phyloP scores from a whole-genome alignment of 2,797 vertebrate species.

The Ataeniobius toweri region DNA sequence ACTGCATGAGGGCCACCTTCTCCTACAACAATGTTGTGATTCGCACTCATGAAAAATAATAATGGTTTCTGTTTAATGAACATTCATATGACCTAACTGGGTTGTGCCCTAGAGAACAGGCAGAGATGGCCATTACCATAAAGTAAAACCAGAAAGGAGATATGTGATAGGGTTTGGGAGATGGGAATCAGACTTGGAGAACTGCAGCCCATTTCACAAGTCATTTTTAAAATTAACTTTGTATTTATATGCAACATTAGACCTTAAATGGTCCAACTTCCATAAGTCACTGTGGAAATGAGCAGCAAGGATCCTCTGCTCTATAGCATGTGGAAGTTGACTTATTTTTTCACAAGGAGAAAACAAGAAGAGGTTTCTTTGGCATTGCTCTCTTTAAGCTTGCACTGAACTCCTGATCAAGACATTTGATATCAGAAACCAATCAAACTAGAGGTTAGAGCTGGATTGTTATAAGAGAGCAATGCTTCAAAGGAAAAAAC shows the following conservation, averaged over 20 bases:
- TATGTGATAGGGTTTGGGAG: slow-evolving; percentile 19
- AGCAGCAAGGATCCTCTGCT: background rate
- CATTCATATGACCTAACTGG: slow-evolving; percentile 5
- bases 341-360: background rate
- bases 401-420: slow-evolving; percentile 13
- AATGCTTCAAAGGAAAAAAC: slow-evolving; percentile 7
- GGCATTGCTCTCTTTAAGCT: slow-evolving; percentile 24
- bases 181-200: slow-evolving; percentile 5
- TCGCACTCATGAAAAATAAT: slow-evolving; percentile 12
- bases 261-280: slow-evolving; percentile 12
- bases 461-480: slow-evolving; percentile 16
- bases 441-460: slow-evolving; percentile 9
- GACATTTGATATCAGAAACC: slow-evolving; percentile 32
- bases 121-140: slow-evolving; percentile 42
- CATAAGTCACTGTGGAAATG: slow-evolving; percentile 15
- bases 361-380: slow-evolving; percentile 16
- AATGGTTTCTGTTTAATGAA: slow-evolving; percentile 6
- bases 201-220: slow-evolving; percentile 3
- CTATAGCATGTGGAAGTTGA: slow-evolving; percentile 2
- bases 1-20: background rate
- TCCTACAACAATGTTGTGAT: background rate
- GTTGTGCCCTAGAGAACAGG: slow-evolving; percentile 13
- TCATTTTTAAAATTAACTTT: slow-evolving; percentile 3
- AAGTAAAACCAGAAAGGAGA: slow-evolving; percentile 34
- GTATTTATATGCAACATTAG: slow-evolving; percentile 23